These are phyloP conservation scores for Corythoichthys intestinalis DNA, from an alignment of 2,113 vertebrate genomes.

Conservation along the genomic window DNA sequence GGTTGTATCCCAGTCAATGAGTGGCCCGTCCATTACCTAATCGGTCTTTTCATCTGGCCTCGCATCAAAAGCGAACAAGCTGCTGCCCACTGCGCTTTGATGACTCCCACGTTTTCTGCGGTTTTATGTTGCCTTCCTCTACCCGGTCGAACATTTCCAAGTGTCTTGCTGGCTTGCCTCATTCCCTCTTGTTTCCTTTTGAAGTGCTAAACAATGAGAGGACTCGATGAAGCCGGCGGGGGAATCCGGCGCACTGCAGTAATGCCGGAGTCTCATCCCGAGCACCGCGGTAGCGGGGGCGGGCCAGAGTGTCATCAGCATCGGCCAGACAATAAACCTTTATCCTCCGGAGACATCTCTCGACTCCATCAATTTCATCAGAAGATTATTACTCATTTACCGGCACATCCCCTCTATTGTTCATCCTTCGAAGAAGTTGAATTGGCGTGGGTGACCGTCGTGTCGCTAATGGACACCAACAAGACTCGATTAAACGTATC, in stretches of 20 bases:
- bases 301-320: conserved; percentile 33
- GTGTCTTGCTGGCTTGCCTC: conserved; percentile 5
- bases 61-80: conserved; percentile 23
- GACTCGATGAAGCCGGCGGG: conserved; percentile 43
- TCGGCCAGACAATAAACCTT: conserved; percentile 17
- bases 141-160: conserved; percentile 26
- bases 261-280: conserved; percentile 28
- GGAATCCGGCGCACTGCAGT: conserved; percentile 41
- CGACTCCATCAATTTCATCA: conserved; percentile 16
- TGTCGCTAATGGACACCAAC: conserved; percentile 22
- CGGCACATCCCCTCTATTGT: neutral
- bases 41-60: neutral
- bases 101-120: neutral
- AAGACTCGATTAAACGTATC: conserved; percentile 27
- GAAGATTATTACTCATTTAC: conserved; percentile 24
- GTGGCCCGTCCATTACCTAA: too few species aligned
- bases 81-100: neutral
- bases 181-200: conserved; percentile 48
- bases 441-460: conserved; percentile 15
- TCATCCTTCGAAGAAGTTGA: conserved; percentile 21
- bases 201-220: conserved; percentile 69
- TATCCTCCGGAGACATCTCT: conserved; percentile 30
- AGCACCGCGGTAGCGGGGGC: conserved; percentile 19
- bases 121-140: conserved; percentile 14
- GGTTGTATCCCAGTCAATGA: too few species aligned